Conservation (phyloP, 2,797 vertebrate species). For the Cephalopachus bancanus region DNA sequence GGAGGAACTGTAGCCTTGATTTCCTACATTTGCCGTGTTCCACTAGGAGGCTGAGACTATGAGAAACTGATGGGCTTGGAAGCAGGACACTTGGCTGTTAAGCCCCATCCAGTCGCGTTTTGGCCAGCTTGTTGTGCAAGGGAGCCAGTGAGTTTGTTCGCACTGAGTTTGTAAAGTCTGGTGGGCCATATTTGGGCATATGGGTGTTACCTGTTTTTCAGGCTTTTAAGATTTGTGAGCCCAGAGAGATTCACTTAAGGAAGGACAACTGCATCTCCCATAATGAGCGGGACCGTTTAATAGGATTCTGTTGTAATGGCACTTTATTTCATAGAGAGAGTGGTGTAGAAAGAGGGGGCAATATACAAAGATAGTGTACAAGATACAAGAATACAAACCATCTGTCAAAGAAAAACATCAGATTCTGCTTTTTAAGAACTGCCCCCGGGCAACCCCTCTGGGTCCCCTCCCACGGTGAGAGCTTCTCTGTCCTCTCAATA, state of each 20-base stretch:
- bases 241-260: neutral
- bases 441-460: no score
- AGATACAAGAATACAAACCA: neutral
- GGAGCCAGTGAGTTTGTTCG: neutral
- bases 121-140: neutral
- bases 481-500: no score
- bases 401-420: neutral
- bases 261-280: neutral
- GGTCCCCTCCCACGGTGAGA: no score
- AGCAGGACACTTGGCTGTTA: neutral
- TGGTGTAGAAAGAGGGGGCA: conserved; percentile 6
- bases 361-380: neutral
- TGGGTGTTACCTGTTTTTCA: neutral
- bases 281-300: neutral
- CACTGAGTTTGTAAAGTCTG: neutral
- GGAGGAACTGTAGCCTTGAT: neutral
- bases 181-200: neutral
- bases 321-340: neutral
- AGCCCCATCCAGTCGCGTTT: neutral
- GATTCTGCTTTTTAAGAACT: neutral
- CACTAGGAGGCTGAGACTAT: neutral
- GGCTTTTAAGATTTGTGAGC: neutral
- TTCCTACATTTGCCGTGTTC: neutral
- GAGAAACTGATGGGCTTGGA: neutral
- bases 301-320: neutral